Base-by-base conservation (phyloP, 2,797 vertebrate genomes). In the Gastrophryne carolinensis region DNA sequence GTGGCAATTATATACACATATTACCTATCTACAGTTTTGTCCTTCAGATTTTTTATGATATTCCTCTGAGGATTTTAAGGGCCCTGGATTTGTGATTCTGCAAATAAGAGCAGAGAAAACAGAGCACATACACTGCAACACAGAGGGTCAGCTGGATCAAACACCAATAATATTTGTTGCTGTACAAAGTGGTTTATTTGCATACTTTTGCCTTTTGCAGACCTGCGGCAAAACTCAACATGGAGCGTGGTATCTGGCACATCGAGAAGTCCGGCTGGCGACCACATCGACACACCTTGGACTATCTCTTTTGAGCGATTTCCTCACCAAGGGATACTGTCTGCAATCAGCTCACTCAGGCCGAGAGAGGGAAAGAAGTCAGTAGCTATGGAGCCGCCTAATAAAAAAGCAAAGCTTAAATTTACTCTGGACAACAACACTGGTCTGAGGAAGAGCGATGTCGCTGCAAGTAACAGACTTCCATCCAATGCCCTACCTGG, bases 371-470 rank as follows among this genome's bases (percentile, higher is more conserved):
- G 15, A 10, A 0, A 34, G 57, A 2, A 13, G 3, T n/a, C n/a
- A n/a, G n/a, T n/a, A n/a, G 7, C 27, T 26, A 61, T 53, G n/a
- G 12, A 17, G 1, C 6, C 2, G 0, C 11, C 56, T 0, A 72
- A 78, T 29, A 84, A 73, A 23, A 86, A 72, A 79, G 83, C 79
- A 39, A 66, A 3, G 1, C 1, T 39, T 3, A 75, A 81, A 2
- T 5, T 63, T 3, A 49, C 71, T 1, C 72, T 81, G 23, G 85
- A 87, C 1, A 89, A 87, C 77, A 82, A 83, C 63, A 86, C 83
- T 0, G 86, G 82, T 35, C 78, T 68, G 68, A 81, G 83, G 70
- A 88, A 87, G 30, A 69, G 9, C 2, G 41, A 15, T 1, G 29
- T 0, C 3, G 47, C n/a, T 13, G 19, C 24, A 1, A 4, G 64